Evolutionary conservation across 2,113 vertebrate genomes (phyloP).

Genomic region (Pseudorectes ferrugineus): DNA sequence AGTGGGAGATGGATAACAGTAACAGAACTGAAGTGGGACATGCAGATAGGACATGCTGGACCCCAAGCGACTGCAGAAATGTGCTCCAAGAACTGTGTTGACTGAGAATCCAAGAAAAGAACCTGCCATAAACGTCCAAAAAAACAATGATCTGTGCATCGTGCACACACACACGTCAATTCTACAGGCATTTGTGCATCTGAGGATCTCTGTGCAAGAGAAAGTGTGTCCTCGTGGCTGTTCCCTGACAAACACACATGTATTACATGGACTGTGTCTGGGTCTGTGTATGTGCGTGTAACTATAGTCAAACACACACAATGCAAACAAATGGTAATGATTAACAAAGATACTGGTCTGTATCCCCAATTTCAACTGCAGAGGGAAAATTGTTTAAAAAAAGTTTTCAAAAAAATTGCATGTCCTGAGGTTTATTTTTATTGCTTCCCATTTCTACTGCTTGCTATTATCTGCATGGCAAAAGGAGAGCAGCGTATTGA

Average conservation of each 20-base stretch:
- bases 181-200: not conserved
- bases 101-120: not conserved
- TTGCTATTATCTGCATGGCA: conserved; percentile 20
- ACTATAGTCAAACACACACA: conserved; percentile 48
- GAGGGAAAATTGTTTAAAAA: conserved; percentile 19
- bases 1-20: not conserved
- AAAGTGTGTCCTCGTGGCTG: not conserved
- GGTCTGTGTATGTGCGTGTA: not conserved
- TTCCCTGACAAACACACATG: not conserved
- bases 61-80: not conserved
- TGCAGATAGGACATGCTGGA: not conserved
- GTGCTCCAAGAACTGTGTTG: not conserved
- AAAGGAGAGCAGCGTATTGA: conserved; percentile 52
- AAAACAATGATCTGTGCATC: not conserved
- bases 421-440: not conserved
- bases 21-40: not conserved
- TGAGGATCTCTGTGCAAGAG: not conserved
- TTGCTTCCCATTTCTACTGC: conserved; percentile 4
- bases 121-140: not conserved
- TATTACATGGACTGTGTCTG: conserved; percentile 1
- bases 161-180: not conserved
- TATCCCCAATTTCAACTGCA: conserved; percentile 57
- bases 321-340: conserved; percentile 73
- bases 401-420: not conserved
- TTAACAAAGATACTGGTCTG: conserved; percentile 63